Conservation (phyloP, 1,140 invertebrate genomes). For the Fopius arisanus region DNA sequence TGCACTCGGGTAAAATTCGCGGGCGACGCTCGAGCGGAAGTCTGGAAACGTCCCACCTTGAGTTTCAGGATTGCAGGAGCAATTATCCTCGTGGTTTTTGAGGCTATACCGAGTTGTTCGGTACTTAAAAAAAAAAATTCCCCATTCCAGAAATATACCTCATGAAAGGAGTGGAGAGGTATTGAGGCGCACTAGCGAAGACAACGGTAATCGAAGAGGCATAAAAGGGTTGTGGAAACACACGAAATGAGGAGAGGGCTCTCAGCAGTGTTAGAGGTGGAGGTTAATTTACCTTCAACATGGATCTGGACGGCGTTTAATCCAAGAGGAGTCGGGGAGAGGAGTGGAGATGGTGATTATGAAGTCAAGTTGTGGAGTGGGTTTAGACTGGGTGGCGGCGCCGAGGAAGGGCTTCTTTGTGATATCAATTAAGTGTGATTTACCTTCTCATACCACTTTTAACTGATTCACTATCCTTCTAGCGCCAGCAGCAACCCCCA, state of each 20-base stretch:
- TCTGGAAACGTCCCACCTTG: slow-evolving; percentile 4
- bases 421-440: slow-evolving; percentile 61
- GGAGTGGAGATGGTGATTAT: slow-evolving; percentile 51
- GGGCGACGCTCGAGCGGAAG: slow-evolving; percentile 1
- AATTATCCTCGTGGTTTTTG: slow-evolving; percentile 3
- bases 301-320: slow-evolving; percentile 53
- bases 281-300: slow-evolving; percentile 56
- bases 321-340: slow-evolving; percentile 27
- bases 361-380: slow-evolving; percentile 48
- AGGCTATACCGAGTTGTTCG: background rate
- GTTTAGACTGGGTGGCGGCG: slow-evolving; percentile 15
- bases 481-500: slow-evolving; percentile 16
- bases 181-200: slow-evolving; percentile 31
- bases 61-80: background rate
- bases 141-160: background rate
- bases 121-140: too few species aligned
- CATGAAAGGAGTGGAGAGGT: slow-evolving; percentile 6
- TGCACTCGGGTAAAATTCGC: background rate
- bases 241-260: slow-evolving; percentile 11
- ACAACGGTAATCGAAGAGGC: slow-evolving; percentile 48
- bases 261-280: slow-evolving; percentile 18
- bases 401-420: slow-evolving; percentile 48
- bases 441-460: slow-evolving; percentile 37
- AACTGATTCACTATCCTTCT: slow-evolving; percentile 16
- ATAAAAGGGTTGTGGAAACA: slow-evolving; percentile 21